Base-by-base conservation (phyloP, 2,888 invertebrate genomes). In the Synergus itoensis region DNA sequence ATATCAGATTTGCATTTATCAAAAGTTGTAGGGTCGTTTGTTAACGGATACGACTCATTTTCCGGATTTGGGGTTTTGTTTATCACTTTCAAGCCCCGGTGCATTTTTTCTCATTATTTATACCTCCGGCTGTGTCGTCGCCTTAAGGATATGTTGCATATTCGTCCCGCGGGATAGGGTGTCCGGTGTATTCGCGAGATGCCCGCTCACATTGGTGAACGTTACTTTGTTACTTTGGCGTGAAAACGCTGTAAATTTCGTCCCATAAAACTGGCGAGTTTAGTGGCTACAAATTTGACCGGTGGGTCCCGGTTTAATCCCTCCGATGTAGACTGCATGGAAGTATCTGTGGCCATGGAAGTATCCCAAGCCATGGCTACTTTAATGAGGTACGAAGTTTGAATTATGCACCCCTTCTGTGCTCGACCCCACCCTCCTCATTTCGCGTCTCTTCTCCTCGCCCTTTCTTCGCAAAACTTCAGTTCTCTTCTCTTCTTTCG, bases 211-310 rank as follows among this genome's bases (percentile, higher is more conserved):
- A 81, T 80, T 76, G 80, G 78, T 79, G 79, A 67, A 80, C 63
- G 86, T 87, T 87, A 90, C 89, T 88, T 89, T 89, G 89, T 91
- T 90, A 89, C 87, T 88, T 87, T 87, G 86, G 88, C 89, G 88
- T 88, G 90, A 89, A 91, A 90, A 89, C 84, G 88, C 86, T 87
- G 89, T 90, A 89, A 90, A 89, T 90, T 90, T 90, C 85, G 83
- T 85, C 82, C 86, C 89, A 87, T 91, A 90, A 91, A 91, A 89
- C 86, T 86, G 84, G 85, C 86, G 87, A 86, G 87, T 91, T 91
- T 90, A 91, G 89, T 90, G 90, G 90, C 90, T 88, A 91, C 91
- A 91, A 91, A 91, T 90, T 90, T 89, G 90, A 87, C 84, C 88
- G 85, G 86, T 84, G 85, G 85, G 83, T 80, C 83, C 79, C 81